Percentiles rank a stretch among this genome's conserved stretches.
Evolutionary conservation across 1,140 invertebrate species (phyloP).

Genomic region (Nylanderia fulva): DNA sequence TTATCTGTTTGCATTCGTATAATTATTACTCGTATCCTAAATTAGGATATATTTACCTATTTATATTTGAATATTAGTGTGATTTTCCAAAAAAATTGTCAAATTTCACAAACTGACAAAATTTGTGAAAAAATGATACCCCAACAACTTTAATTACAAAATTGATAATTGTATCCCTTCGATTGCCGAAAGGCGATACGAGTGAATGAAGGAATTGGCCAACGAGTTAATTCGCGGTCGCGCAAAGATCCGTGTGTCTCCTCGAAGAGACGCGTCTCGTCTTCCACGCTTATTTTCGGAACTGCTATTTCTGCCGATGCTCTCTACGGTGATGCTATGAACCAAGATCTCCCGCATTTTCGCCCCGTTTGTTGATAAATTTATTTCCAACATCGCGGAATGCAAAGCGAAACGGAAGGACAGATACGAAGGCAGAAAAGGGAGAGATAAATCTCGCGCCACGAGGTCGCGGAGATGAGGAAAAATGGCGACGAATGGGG

Average conservation of each 20-base stretch:
- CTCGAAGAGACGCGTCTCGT: constrained; percentile 62
- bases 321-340: constrained; percentile 49
- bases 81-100: not conserved
- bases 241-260: constrained; percentile 28
- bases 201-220: constrained; percentile 42
- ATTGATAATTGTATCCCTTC: not conserved
- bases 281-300: constrained; percentile 70
- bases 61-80: not conserved
- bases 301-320: constrained; percentile 67
- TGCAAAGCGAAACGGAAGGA: constrained; percentile 21
- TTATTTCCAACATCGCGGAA: constrained; percentile 71
- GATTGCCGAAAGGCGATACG: constrained; percentile 13
- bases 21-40: too few species aligned
- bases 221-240: not conserved
- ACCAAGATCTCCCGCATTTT: constrained; percentile 58
- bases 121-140: not conserved
- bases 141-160: too few species aligned
- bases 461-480: constrained; percentile 52
- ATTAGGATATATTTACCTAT: not conserved
- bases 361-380: constrained; percentile 76
- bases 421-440: constrained; percentile 15
- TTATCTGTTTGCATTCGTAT: not conserved
- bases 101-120: not conserved
- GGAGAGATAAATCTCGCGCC: not conserved
- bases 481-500: constrained; percentile 62